Conservation (phyloP, 2,113 vertebrate species). For the Steatornis caripensis region DNA sequence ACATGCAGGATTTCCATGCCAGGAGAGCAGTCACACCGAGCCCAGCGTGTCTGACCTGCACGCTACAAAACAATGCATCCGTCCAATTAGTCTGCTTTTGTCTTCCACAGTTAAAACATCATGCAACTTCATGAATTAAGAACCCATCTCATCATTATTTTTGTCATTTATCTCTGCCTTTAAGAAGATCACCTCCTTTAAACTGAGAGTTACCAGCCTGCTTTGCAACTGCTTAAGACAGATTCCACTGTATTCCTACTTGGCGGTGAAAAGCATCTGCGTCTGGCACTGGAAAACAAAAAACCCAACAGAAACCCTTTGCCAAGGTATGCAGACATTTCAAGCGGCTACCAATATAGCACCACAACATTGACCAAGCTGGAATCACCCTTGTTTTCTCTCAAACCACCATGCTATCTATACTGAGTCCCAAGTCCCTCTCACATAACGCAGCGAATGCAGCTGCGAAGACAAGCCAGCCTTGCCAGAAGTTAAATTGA, state of each 20-base stretch:
- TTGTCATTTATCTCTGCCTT: not conserved
- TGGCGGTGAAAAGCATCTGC: not conserved
- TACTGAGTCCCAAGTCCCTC: not conserved
- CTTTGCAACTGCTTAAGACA: not conserved
- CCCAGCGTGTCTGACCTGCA: not conserved
- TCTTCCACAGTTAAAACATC: not conserved
- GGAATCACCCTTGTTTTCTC: not conserved
- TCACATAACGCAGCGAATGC: not conserved
- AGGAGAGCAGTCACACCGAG: not conserved
- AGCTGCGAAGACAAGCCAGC: not conserved
- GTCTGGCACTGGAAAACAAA: not conserved
- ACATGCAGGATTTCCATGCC: not conserved
- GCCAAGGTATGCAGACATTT: conserved; percentile 31
- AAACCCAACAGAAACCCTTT: not conserved
- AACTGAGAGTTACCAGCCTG: not conserved
- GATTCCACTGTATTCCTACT: not conserved
- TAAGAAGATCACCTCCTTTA: not conserved
- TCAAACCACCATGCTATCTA: not conserved
- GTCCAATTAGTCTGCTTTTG: not conserved
- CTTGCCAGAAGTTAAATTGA: conserved; percentile 14
- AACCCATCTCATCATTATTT: not conserved
- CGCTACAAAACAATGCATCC: not conserved
- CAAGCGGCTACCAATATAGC: conserved; percentile 6
- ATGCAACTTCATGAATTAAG: not conserved
- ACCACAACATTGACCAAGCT: not conserved